Evolutionary conservation across 1,140 invertebrate species (phyloP), one percentile per base, ranked within the genome.

Genomic region (Octopus sinensis): DNA sequence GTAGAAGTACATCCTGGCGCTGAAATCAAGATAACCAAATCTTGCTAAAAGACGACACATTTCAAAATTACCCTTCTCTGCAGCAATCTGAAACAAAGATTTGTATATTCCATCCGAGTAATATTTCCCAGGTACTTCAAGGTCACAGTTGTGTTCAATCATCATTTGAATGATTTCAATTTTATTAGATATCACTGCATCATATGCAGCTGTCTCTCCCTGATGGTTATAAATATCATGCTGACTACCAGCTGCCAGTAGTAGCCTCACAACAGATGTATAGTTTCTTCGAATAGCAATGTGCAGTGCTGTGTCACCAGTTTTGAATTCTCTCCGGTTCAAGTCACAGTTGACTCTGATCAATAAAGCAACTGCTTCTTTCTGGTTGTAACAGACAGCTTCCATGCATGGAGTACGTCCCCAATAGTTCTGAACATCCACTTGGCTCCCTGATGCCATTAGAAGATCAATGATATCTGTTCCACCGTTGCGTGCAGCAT

Each of bases 221-320:
- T 90, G 89, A 80, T 90, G 89, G 84, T 90, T 91, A 82, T 90
- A 90, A 62, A 91, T 88, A 82, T 89, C 86, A 82, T 89, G 87
- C 9, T 88, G 88, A 83, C 88, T 89, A 80, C 89, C 89, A 7
- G 88, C 88, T 30, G 86, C 88, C 9, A 95, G 86, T 54, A 95
- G 88, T 53, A 93, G 83, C 77, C 92, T 90, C 1, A 93, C 92
- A 53, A 94, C 92, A 54, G 92, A 92, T 23, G 90, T 88, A 83
- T 92, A 92, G 80, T 92, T 92, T 83, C 91, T 86, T 62, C 91
- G 91, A 62, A 92, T 91, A 43, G 92, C 91, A 76, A 92, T 90
- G 85, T 92, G 92, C 53, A 92, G 85, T 7, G 92, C 90, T 9
- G 91, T 91, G 82, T 90, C 89, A 4, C 90, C 90, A 5, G 87